A percentile compares a stretch with the other conserved stretches of the same genome.
These are phyloP conservation scores for Benthosema pterotum DNA, from an alignment of 2,797 vertebrate genomes.

Conservation along the genomic window DNA sequence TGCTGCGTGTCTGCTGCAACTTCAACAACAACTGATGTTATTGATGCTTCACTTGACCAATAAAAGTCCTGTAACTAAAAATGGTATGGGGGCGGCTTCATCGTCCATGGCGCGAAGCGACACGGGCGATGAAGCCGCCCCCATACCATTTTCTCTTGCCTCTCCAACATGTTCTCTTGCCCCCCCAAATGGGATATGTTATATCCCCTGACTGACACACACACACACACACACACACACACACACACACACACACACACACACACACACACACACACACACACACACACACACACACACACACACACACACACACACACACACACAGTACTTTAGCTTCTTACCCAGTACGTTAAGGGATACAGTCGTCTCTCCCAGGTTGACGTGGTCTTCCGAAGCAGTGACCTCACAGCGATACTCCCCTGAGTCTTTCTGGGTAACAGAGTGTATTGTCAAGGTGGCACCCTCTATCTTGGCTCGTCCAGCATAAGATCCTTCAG, in stretches of 20 bases:
- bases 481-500: constrained; percentile 78
- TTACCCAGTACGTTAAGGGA: constrained; percentile 88
- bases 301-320: not conserved
- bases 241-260: not conserved
- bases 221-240: too few species aligned
- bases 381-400: constrained; percentile 82
- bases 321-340: not conserved
- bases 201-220: too few species aligned
- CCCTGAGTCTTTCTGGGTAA: constrained; percentile 90
- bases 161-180: too few species aligned
- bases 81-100: too few species aligned
- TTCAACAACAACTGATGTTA: too few species aligned
- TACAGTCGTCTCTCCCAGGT: constrained; percentile 85
- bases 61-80: too few species aligned
- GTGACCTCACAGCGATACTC: constrained; percentile 94
- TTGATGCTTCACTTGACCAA: too few species aligned
- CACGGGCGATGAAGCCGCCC: too few species aligned
- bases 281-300: not conserved
- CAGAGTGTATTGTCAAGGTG: constrained; percentile 87
- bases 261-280: not conserved
- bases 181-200: too few species aligned
- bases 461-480: constrained; percentile 89
- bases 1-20: too few species aligned
- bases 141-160: too few species aligned
- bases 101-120: too few species aligned